Percentiles rank a stretch among this genome's conserved stretches.
phyloP scores from a whole-genome alignment of 2,113 vertebrate species.

The Paradoxurus hermaphroditus region DNA sequence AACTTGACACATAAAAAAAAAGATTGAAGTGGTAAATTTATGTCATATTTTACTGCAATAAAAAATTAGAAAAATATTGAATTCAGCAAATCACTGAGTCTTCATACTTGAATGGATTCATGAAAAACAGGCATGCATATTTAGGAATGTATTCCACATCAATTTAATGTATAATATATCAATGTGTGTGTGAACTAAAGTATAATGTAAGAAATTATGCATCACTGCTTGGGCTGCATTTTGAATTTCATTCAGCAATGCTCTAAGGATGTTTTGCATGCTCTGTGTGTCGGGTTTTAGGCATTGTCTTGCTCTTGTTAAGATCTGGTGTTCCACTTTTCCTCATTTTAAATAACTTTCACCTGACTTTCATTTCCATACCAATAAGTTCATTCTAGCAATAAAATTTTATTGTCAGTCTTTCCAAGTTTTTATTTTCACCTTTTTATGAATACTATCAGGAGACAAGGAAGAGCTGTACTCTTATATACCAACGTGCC shows the following conservation, averaged over 20 bases:
- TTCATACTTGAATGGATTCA: neutral
- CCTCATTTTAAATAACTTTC: slow-evolving; percentile 77
- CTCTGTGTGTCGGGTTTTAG: neutral
- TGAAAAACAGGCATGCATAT: neutral
- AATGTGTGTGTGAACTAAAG: neutral
- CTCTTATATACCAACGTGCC: slow-evolving; percentile 62
- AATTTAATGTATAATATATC: neutral
- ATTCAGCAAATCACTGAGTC: neutral
- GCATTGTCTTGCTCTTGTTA: slow-evolving; percentile 51
- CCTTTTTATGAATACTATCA: slow-evolving; percentile 68
- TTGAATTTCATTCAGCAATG: slow-evolving; percentile 7
- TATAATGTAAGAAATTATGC: neutral
- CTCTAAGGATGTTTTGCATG: neutral
- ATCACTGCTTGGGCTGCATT: neutral
- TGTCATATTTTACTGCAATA: neutral
- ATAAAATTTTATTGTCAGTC: slow-evolving; percentile 78
- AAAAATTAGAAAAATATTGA: neutral
- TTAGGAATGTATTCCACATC: neutral
- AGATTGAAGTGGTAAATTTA: neutral
- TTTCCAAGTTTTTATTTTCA: slow-evolving; percentile 77
- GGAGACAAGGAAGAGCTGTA: slow-evolving; percentile 59
- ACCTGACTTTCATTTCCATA: slow-evolving; percentile 78
- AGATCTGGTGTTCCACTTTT: slow-evolving; percentile 53
- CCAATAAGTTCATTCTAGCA: slow-evolving; percentile 75
- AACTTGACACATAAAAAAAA: neutral